These are phyloP conservation scores for Prunella himalayana DNA, from an alignment of 2,113 vertebrate species.

Conservation along the genomic window DNA sequence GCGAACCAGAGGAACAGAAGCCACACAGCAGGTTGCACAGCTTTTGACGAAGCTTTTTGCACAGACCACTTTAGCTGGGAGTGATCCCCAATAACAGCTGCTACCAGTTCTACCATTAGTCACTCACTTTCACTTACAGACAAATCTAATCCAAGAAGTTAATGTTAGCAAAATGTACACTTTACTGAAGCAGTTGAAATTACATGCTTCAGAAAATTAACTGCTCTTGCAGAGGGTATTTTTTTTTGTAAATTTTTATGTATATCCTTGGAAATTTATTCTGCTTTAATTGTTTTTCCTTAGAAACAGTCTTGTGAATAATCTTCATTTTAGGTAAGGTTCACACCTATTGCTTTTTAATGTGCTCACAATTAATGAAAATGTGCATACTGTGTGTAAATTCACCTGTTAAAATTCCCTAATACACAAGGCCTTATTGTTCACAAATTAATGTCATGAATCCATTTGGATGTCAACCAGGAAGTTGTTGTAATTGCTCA, in stretches of 20 bases:
- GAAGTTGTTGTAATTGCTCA: slow-evolving; percentile 71
- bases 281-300: not conserved
- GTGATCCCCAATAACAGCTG: not conserved
- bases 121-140: not conserved
- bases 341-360: not conserved
- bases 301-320: not conserved
- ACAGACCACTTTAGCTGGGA: not conserved
- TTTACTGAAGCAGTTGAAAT: not conserved
- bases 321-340: not conserved
- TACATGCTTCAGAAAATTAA: not conserved
- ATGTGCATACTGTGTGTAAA: slow-evolving; percentile 25
- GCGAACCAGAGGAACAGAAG: slow-evolving; percentile 15
- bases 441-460: slow-evolving; percentile 70
- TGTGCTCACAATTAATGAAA: not conserved
- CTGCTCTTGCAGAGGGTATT: not conserved
- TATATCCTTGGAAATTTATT: not conserved
- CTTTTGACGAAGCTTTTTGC: not conserved
- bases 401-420: slow-evolving; percentile 48
- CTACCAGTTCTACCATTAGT: not conserved
- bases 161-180: not conserved
- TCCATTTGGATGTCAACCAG: slow-evolving; percentile 72
- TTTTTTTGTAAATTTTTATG: not conserved
- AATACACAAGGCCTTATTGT: slow-evolving; percentile 54
- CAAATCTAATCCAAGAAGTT: not conserved
- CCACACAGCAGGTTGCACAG: not conserved